Percentiles rank a stretch among this genome's conserved stretches.
These are phyloP conservation scores for Cotesia congregata DNA, from an alignment of 2,888 invertebrate species.

Conservation along the genomic window DNA sequence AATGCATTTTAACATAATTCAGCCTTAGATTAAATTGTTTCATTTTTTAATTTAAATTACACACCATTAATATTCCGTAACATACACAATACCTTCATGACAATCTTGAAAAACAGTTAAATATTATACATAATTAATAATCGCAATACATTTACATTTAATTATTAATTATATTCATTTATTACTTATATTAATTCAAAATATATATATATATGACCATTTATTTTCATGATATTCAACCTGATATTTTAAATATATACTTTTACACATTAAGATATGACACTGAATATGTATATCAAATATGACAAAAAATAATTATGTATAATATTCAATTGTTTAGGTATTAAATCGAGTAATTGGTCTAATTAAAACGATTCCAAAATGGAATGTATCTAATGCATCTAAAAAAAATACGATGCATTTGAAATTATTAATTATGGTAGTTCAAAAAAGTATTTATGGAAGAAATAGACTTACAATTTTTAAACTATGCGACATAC, in stretches of 20 bases:
- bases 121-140: not conserved
- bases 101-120: not conserved
- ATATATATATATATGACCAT: not conserved
- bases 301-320: not conserved
- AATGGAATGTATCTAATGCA: slow-evolving; percentile 37
- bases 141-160: not conserved
- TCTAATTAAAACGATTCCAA: slow-evolving; percentile 11
- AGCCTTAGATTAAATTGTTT: not conserved
- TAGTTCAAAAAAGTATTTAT: too few relatives aligned
- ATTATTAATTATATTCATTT: not conserved
- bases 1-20: not conserved
- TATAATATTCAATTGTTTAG: slow-evolving; percentile 2
- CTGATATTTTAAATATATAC: not conserved
- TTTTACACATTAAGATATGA: slow-evolving; percentile 8
- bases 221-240: not conserved
- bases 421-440: not conserved
- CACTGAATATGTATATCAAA: not conserved
- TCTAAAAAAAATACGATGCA: slow-evolving; percentile 11
- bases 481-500: too few relatives aligned
- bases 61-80: not conserved
- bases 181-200: not conserved
- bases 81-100: not conserved
- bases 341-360: not conserved
- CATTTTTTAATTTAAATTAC: not conserved
- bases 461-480: too few relatives aligned